These are phyloP conservation scores for Tachina lurida DNA, from an alignment of 2,888 invertebrate species.

Conservation along the genomic window DNA sequence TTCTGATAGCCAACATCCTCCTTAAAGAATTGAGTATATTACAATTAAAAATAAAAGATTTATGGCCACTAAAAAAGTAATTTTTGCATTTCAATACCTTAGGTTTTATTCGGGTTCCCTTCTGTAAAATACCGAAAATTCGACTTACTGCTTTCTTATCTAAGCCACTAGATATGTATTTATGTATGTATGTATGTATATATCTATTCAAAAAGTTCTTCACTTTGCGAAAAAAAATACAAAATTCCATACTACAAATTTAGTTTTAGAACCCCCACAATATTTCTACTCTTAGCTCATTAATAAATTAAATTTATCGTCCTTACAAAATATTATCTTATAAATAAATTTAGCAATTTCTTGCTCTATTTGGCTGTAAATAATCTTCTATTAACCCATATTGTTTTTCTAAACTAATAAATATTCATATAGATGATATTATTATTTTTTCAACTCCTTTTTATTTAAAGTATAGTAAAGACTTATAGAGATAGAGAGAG, in stretches of 20 bases:
- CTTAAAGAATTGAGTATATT: too few relatives aligned
- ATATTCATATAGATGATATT: conserved; percentile 27
- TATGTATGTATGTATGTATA: too few relatives aligned
- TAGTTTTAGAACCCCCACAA: not conserved
- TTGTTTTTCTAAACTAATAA: conserved; percentile 42
- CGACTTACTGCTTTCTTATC: too few relatives aligned
- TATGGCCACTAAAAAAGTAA: too few relatives aligned
- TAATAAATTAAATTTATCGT: conserved; percentile 7
- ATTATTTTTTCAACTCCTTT: not conserved
- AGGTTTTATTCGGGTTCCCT: too few relatives aligned
- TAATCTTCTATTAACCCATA: conserved; percentile 56
- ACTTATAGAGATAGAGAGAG: not conserved
- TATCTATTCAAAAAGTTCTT: too few relatives aligned
- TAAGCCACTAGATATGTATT: too few relatives aligned
- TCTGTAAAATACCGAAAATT: too few relatives aligned
- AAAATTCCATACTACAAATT: not conserved
- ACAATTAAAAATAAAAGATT: too few relatives aligned
- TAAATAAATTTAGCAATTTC: conserved; percentile 45
- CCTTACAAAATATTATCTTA: not conserved
- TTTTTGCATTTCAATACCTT: too few relatives aligned
- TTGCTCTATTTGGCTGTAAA: conserved; percentile 48
- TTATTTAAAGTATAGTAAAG: not conserved
- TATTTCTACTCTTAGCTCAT: not conserved
- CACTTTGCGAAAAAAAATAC: not conserved
- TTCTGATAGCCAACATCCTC: too few relatives aligned